Conservation (phyloP, 2,888 invertebrate genomes). For the Meloe dianella region DNA sequence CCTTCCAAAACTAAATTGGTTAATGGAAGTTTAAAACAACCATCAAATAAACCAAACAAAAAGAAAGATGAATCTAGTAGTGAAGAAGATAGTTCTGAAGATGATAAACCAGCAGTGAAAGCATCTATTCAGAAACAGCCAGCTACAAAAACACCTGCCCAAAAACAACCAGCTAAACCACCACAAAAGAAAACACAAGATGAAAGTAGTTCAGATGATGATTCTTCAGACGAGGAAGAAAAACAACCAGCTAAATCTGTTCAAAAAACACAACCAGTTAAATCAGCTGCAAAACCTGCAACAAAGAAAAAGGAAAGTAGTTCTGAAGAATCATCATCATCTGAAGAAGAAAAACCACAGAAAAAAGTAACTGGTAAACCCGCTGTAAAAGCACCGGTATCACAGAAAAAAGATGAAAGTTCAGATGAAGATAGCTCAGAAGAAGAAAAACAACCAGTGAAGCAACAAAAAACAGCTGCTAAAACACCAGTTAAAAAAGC, state of each 20-base stretch:
- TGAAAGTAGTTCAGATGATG: conserved; percentile 42
- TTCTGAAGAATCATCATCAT: conserved; percentile 43
- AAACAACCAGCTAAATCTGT: conserved; percentile 35
- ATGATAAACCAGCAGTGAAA: conserved; percentile 33
- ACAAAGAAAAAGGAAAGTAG: conserved; percentile 37
- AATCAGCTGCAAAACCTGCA: conserved; percentile 24
- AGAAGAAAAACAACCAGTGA: conserved; percentile 36
- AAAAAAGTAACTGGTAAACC: conserved; percentile 21
- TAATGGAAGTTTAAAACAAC: conserved; percentile 34
- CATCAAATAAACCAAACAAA: conserved; percentile 16
- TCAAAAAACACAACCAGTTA: conserved; percentile 33
- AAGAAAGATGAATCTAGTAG: conserved; percentile 35
- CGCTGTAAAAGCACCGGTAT: conserved; percentile 18
- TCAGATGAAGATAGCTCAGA: conserved; percentile 43
- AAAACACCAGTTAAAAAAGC: conserved; percentile 28
- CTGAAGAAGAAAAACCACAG: conserved; percentile 38
- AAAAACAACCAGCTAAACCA: conserved; percentile 32
- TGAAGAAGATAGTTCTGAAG: conserved; percentile 41
- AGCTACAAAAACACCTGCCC: conserved; percentile 25
- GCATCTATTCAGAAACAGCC: conserved; percentile 29
- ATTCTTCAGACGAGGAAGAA: conserved; percentile 48
- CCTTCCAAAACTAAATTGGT: conserved; percentile 28
- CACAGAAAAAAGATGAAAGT: conserved; percentile 31
- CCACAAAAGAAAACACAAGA: conserved; percentile 33
- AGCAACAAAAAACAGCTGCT: conserved; percentile 22